Evolutionary conservation across 1,140 invertebrate genomes (phyloP).

Genomic region (Spodoptera litura): DNA sequence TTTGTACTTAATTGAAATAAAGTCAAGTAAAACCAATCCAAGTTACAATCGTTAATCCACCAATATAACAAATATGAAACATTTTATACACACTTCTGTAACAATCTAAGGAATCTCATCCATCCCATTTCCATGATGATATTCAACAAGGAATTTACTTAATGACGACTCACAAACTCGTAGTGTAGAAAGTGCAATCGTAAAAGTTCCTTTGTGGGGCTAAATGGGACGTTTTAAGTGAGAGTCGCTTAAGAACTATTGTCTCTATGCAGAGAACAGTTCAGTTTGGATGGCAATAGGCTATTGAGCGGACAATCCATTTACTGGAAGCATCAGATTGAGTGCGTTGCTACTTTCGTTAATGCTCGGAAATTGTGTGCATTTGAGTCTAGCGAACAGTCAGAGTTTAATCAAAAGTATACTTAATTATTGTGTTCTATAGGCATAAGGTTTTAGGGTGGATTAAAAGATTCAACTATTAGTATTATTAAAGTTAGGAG

Average conservation of each 20-base stretch:
- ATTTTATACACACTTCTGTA: too few relatives aligned
- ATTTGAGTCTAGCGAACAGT: not conserved
- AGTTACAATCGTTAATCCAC: too few relatives aligned
- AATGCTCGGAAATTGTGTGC: conserved; percentile 16
- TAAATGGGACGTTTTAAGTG: conserved; percentile 71
- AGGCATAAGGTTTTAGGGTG: too few relatives aligned
- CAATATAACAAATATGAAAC: too few relatives aligned
- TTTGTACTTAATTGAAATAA: too few relatives aligned
- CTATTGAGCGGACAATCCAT: conserved; percentile 68
- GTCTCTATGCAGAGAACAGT: conserved; percentile 64
- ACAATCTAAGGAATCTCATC: not conserved
- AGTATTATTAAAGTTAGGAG: too few relatives aligned
- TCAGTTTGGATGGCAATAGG: conserved; percentile 71
- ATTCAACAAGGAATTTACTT: conserved; percentile 40
- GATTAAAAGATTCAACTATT: too few relatives aligned
- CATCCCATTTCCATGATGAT: conserved; percentile 8
- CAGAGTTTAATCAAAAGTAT: conserved; percentile 3
- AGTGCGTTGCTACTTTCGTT: conserved; percentile 11
- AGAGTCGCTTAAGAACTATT: conserved; percentile 71
- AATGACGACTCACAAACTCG: conserved; percentile 49
- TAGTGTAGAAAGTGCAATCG: conserved; percentile 57
- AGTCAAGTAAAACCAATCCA: too few relatives aligned
- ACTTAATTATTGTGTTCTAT: not conserved
- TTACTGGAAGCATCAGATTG: conserved; percentile 50
- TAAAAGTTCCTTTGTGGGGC: conserved; percentile 68